These are phyloP conservation scores for Leucania comma DNA, from an alignment of 2,888 invertebrate genomes.

Conservation along the genomic window DNA sequence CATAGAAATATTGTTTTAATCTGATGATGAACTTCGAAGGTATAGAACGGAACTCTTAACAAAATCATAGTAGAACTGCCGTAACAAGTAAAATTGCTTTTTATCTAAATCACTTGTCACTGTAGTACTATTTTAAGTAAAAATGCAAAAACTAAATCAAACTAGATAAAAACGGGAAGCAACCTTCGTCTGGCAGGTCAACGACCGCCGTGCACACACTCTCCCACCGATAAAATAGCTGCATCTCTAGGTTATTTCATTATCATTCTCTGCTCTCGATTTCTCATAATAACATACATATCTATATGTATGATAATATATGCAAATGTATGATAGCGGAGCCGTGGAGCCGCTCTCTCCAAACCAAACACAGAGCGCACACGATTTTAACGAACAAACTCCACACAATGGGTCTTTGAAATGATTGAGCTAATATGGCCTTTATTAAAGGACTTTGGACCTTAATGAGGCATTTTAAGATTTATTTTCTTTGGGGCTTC, in stretches of 20 bases:
- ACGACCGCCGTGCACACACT: conserved; percentile 13
- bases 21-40: too few species aligned
- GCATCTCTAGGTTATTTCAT: conserved; percentile 16
- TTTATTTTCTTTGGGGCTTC: conserved; percentile 1
- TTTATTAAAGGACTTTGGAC: conserved; percentile 35
- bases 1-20: too few species aligned
- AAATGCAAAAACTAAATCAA: conserved; percentile 13
- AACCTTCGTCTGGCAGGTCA: conserved; percentile 7
- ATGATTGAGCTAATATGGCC: conserved; percentile 53
- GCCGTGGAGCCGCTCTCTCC: conserved; percentile 57
- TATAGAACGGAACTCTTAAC: too few species aligned
- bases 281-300: conserved; percentile 27
- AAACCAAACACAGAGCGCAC: conserved; percentile 57
- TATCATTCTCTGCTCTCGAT: conserved; percentile 34
- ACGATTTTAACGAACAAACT: conserved; percentile 58
- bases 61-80: too few species aligned
- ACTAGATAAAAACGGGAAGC: neutral
- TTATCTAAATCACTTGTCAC: too few species aligned
- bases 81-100: too few species aligned
- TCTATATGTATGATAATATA: conserved; percentile 40
- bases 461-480: conserved; percentile 5
- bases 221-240: conserved; percentile 13
- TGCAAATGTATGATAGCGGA: conserved; percentile 50
- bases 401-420: conserved; percentile 56
- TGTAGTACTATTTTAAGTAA: too few species aligned